Percentiles rank a stretch among this genome's conserved stretches.
Conservation (phyloP, 2,797 vertebrate species). For the Gallirallus australis region DNA sequence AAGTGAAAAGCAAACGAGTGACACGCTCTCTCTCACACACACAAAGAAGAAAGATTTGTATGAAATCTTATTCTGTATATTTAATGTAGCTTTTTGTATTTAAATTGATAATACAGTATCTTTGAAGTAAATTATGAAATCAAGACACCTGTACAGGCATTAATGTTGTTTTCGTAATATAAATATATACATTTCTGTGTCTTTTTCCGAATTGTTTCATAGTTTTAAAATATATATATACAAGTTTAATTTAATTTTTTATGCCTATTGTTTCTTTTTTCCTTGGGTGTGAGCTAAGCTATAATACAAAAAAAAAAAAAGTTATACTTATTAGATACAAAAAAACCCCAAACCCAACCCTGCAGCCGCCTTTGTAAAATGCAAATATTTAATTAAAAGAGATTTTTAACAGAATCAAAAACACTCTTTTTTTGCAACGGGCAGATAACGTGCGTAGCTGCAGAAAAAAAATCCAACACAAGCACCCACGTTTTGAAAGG, state of each 20-base stretch:
- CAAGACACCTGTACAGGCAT: constrained; percentile 91
- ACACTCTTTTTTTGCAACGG: constrained; percentile 65
- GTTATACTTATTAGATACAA: constrained; percentile 71
- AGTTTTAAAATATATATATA: constrained; percentile 78
- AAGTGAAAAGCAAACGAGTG: constrained; percentile 78
- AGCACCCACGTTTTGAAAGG: not conserved
- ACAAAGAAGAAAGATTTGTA: constrained; percentile 91
- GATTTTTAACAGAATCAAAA: constrained; percentile 78
- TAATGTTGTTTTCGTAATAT: constrained; percentile 88
- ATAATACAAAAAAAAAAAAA: constrained; percentile 35
- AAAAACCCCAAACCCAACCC: not conserved
- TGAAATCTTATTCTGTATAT: constrained; percentile 99
- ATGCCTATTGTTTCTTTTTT: constrained; percentile 77
- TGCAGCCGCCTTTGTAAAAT: constrained; percentile 78
- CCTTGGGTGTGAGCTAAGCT: constrained; percentile 66
- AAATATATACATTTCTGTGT: constrained; percentile 85
- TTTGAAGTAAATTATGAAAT: constrained; percentile 99
- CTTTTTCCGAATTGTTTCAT: constrained; percentile 83
- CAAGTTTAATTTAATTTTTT: constrained; percentile 86
- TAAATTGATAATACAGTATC: constrained; percentile 98
- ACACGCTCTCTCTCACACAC: not conserved
- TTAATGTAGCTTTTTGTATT: constrained; percentile 99
- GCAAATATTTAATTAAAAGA: constrained; percentile 83
- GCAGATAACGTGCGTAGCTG: constrained; percentile 37
- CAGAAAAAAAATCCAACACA: not conserved